Evolutionary conservation across 2,888 invertebrate genomes (phyloP), one percentile per base, ranked within the genome.

Genomic region (Zeuzera pyrina): DNA sequence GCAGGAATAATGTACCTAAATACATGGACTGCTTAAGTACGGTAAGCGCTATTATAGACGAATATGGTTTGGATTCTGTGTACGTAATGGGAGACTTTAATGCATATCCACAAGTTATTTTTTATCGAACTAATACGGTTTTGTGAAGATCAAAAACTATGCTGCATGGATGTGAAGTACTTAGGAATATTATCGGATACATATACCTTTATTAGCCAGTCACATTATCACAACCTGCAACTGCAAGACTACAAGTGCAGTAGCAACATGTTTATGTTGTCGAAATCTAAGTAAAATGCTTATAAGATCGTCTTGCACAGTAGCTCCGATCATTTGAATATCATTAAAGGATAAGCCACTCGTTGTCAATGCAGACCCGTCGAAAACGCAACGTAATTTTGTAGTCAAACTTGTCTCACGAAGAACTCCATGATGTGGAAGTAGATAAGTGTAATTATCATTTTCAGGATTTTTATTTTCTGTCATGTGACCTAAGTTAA

Each of bases 321-420:
- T 36, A 1, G 41, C 41, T 1, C 42, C 44, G 3, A 38, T 30
- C 34, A 34, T 36, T 14, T 31, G 36, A 1, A 42, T 35, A 12
- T 39, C 34, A 22, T 45, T 42, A 1, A 39, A 12, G 6, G 42
- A 42, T 0, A 30, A 10, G n/a, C 43, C 43, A 6, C 40, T 34
- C 1, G 37, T 22, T 7, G 39, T 34, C 1, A 21, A 21, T 5
- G 33, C 37, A 2, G 41, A 42, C 2, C 34, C 43, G 26, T 45
- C 39, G 13, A 48, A 48, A 2, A 48, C 47, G 0, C 35, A 40
- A 3, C 43, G 33, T 1, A 39, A 21, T 22, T 42, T 42, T 1
- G 46, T 43, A 3, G 40, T 33, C n/a, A 24, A 12, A 15, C 38
- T 40, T 2, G 13, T 21, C 12, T 39, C 34, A 3, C 35, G 36